phyloP scores from a whole-genome alignment of 2,797 vertebrate species.

The Mormyrus hasselquistii region DNA sequence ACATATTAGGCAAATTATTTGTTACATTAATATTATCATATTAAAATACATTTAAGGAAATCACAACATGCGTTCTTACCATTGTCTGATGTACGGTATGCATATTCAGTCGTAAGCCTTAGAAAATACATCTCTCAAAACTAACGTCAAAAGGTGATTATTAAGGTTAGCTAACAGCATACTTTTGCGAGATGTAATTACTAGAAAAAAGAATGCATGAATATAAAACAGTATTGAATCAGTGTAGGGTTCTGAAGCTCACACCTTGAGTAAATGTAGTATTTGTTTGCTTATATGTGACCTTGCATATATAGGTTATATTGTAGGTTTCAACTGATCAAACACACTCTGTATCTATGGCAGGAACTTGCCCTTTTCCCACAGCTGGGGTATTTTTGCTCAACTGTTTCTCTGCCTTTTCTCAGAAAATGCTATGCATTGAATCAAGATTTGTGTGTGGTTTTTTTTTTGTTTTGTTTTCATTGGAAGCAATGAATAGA shows the following conservation, averaged over 20 bases:
- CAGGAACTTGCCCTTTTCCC: neutral
- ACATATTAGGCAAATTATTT: neutral
- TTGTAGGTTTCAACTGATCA: neutral
- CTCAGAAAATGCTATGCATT: neutral
- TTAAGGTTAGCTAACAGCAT: neutral
- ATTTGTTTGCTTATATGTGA: neutral
- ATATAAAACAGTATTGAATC: neutral
- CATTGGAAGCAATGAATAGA: neutral
- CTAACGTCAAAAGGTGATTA: neutral
- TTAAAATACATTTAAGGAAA: neutral
- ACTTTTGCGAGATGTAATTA: neutral
- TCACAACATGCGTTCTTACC: neutral
- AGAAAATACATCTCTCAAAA: neutral
- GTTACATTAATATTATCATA: neutral
- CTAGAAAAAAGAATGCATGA: neutral
- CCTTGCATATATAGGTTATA: conserved; percentile 2
- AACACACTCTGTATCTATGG: neutral
- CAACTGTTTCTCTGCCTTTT: neutral
- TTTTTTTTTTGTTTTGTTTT: neutral
- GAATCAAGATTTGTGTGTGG: neutral
- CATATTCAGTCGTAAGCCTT: neutral
- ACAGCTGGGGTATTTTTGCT: neutral
- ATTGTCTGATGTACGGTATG: neutral
- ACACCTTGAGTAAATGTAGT: neutral
- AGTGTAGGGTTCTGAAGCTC: too few species aligned